Evolutionary conservation across 2,113 vertebrate species (phyloP), one percentile per base, ranked within the genome.

Genomic region (Geococcyx californianus): DNA sequence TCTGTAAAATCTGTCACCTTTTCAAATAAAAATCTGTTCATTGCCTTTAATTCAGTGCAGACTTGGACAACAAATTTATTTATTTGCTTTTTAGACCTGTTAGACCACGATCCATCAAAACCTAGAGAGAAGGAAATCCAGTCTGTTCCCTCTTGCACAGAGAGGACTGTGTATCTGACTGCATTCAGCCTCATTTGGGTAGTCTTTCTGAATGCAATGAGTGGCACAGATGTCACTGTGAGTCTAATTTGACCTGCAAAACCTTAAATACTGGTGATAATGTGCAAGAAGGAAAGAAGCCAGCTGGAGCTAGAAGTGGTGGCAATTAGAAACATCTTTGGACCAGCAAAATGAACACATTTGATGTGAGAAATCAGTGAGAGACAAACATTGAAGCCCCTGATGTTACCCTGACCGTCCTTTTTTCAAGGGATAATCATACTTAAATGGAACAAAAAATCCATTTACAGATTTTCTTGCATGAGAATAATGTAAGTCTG

Each of bases 191-290:
- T 87, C 73, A 93, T 56, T 72, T 81, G 60, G n/a, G n/a, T 8
- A 88, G 44, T 81, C 54, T 40, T 33, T 88, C 80, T 78, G 76
- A 84, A 86, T 91, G 79, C 70, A 81, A 33, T 4, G 47, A 64
- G 44, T 90, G 68, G 54, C 77, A 87, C 74, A 93, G 74, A 81
- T 75, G 72, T 69, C 79, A 84, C 85, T 64, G 28, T 9, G 33
- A 42, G 64, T 90, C 79, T 80, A 86, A 95, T 91, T 77, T 86
- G 92, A 88, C 79, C 85, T 80, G 68, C 28, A 88, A 89, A 97
- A 74, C 82, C 76, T 86, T 94, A 95, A 96, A 94, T 81, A 92
- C 64, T 75, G 28, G 60, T 89, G 68, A 89, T 89, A 92, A 96
- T 68, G 76, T 84, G 49, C n/a, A 87, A 72, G 52, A 90, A 82